Evolutionary conservation across 2,797 vertebrate genomes (phyloP).

Genomic region (Sciaenops ocellatus): DNA sequence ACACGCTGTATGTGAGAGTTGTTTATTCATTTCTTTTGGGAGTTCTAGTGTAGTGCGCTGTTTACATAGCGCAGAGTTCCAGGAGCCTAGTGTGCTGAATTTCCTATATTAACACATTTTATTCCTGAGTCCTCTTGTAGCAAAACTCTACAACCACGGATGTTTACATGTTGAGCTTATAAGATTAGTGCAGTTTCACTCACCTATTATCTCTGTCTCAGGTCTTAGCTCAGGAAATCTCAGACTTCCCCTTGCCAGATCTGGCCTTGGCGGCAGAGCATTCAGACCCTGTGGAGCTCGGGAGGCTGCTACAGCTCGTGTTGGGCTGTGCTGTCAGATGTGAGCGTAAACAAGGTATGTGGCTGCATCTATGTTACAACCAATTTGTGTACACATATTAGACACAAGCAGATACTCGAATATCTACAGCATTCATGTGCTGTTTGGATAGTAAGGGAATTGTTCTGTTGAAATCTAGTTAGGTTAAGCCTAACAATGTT

Average conservation of each 20-base stretch:
- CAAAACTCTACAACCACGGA: not conserved
- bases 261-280: slow-evolving; percentile 90
- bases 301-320: slow-evolving; percentile 94
- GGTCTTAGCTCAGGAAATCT: slow-evolving; percentile 93
- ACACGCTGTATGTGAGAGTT: not conserved
- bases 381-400: not conserved
- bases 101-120: not conserved
- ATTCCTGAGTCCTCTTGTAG: not conserved
- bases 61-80: not conserved
- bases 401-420: not conserved
- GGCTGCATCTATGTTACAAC: not conserved
- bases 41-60: not conserved
- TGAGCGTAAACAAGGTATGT: slow-evolving; percentile 95
- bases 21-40: slow-evolving; percentile 5
- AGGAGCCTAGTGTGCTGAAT: not conserved
- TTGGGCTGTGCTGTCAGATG: slow-evolving; percentile 97
- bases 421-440: not conserved
- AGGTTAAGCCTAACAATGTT: slow-evolving; percentile 24
- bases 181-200: not conserved
- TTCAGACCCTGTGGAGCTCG: slow-evolving; percentile 88
- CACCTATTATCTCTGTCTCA: slow-evolving; percentile 62
- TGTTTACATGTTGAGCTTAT: not conserved
- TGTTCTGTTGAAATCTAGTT: slow-evolving; percentile 7
- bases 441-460: not conserved
- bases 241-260: slow-evolving; percentile 92